A percentile compares a stretch with the other conserved stretches of the same genome.
These are phyloP conservation scores for Scaptomyza reducta DNA, from an alignment of 2,888 invertebrate genomes.

Conservation along the genomic window DNA sequence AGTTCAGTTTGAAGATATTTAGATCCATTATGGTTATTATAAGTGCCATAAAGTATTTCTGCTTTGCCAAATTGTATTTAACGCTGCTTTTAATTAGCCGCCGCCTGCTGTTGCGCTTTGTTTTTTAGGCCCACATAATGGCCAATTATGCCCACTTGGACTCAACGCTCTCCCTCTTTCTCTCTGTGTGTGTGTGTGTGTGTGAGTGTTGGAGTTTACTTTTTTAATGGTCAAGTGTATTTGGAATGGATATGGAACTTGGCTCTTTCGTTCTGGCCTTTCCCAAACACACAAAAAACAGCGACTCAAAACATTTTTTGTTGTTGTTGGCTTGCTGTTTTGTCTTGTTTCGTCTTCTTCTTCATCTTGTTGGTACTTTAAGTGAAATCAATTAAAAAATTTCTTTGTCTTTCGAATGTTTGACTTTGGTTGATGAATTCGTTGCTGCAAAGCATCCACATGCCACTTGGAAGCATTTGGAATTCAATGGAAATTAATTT, in stretches of 20 bases:
- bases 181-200: background rate
- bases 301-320: slow-evolving; percentile 25
- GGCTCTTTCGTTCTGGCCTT: slow-evolving; percentile 46
- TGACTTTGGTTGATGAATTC: slow-evolving; percentile 56
- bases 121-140: slow-evolving; percentile 73
- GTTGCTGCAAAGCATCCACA: slow-evolving; percentile 51
- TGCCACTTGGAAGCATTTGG: slow-evolving; percentile 76
- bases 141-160: slow-evolving; percentile 75
- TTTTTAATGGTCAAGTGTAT: slow-evolving; percentile 76
- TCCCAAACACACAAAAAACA: slow-evolving; percentile 47
- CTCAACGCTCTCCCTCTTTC: slow-evolving; percentile 24
- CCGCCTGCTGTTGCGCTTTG: slow-evolving; percentile 17
- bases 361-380: slow-evolving; percentile 66
- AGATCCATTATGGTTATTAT: slow-evolving; percentile 59
- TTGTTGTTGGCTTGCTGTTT: slow-evolving; percentile 47
- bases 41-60: slow-evolving; percentile 33
- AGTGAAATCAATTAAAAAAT: slow-evolving; percentile 79
- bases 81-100: slow-evolving; percentile 75
- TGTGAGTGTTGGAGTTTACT: slow-evolving; percentile 45
- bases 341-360: slow-evolving; percentile 2
- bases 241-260: slow-evolving; percentile 33
- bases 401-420: slow-evolving; percentile 77
- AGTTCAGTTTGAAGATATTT: slow-evolving; percentile 37
- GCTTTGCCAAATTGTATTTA: slow-evolving; percentile 66
- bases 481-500: slow-evolving; percentile 79